Base-by-base conservation (phyloP, 2,888 invertebrate species). In the Limnephilus auricula region DNA sequence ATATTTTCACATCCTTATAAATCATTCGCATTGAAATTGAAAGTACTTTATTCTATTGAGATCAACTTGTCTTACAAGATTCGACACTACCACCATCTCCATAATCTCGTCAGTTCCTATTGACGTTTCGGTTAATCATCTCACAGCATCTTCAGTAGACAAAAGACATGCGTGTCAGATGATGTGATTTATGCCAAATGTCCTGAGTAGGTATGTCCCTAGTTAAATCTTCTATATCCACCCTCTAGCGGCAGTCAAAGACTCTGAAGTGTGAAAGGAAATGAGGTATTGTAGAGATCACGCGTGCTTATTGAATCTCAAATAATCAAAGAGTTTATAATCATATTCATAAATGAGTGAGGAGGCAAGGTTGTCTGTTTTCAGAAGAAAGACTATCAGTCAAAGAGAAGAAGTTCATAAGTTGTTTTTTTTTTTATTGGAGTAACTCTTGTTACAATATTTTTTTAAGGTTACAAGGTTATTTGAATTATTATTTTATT, bases 81-180 rank as follows among this genome's bases (percentile, higher is more conserved):
- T 34, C 50, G 32, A 32, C 85, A 40, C 85, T 30, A 85, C 85
- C 40, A 15, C 34, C 45, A 85, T 45, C 45, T 40, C 85, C 30
- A 30, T 40, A 34, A 85, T 85, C 65, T 85, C 82, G 0, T 25
- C 40, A 85, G 34, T 25, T 85, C 30, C 85, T n/a, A 85, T 85
- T 85, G 37, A 85, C 85, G n/a, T 40, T 85, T 85, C 45, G 85
- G 85, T 85, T 45, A 85, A 45, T 85, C 85, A 85, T 45, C 85
- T n/a, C 13, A 34, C 31, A 45, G 30, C 45, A 85, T 85, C 85
- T 85, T 45, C 30, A 45, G 25, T n/a, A 65, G 45, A 85, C 40
- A 85, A 85, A 37, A 15, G 30, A 45, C 85, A 45, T 45, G 85
- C 85, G 85, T 85, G 85, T 85, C 85, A 45, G 37, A 40, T 40